Evolutionary conservation across 1,140 invertebrate species (phyloP).

Genomic region (Bombus ignitus): DNA sequence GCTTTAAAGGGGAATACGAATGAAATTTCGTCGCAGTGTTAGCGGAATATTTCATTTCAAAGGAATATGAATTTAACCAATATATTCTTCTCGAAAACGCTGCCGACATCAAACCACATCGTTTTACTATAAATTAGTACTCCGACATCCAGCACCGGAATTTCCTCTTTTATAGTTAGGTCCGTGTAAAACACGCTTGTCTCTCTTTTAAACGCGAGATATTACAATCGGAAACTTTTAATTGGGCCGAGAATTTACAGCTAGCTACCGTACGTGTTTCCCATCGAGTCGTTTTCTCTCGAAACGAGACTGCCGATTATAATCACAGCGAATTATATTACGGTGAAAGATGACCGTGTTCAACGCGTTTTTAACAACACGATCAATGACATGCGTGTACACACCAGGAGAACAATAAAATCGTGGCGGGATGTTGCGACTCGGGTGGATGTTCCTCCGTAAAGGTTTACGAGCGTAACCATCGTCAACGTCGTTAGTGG

Average conservation of each 20-base stretch:
- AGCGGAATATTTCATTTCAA: neutral
- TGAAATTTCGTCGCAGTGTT: neutral
- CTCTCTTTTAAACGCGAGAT: neutral
- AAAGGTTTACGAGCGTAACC: constrained; percentile 25
- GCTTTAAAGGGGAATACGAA: no score
- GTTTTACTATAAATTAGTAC: neutral
- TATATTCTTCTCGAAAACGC: neutral
- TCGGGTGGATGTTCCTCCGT: neutral
- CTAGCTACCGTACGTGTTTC: neutral
- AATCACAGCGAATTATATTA: constrained; percentile 27
- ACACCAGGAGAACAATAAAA: constrained; percentile 20
- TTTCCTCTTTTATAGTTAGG: neutral
- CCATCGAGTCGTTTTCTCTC: neutral
- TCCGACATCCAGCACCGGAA: neutral
- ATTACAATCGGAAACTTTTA: constrained; percentile 49
- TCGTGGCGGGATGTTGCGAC: neutral
- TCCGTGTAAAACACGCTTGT: neutral
- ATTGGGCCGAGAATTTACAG: constrained; percentile 36
- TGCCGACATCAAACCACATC: no score
- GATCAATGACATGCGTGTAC: neutral
- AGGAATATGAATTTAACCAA: neutral
- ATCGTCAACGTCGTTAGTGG: constrained; percentile 16
- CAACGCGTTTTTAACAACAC: neutral
- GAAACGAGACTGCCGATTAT: neutral
- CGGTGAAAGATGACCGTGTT: neutral